Evolutionary conservation across 2,113 vertebrate species (phyloP).

Genomic region (Proteles cristata): DNA sequence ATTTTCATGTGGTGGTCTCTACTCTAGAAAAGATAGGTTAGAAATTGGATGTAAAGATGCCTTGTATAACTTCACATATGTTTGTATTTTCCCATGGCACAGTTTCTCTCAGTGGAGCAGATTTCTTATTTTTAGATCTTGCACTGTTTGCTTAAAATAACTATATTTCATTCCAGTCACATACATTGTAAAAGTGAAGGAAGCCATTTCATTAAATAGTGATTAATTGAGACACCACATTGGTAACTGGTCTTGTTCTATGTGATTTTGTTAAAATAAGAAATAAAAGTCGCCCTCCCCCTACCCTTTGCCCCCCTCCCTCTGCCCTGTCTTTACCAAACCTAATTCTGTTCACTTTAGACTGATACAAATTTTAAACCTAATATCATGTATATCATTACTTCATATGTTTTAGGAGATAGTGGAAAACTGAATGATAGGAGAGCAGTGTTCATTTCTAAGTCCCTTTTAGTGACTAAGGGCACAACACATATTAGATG

Average conservation of each 20-base stretch:
- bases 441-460: background rate
- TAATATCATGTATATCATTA: background rate
- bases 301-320: background rate
- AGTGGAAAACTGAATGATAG: background rate
- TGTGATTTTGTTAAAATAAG: constrained; percentile 42
- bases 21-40: background rate
- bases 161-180: constrained; percentile 28
- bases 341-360: background rate
- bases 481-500: background rate
- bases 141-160: constrained; percentile 40
- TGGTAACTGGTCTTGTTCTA: background rate
- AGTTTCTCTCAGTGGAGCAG: background rate
- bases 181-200: constrained; percentile 34
- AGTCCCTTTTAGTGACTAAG: background rate
- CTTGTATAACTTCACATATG: background rate
- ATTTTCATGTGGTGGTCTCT: constrained; percentile 56
- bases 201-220: constrained; percentile 29
- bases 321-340: background rate
- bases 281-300: background rate
- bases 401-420: background rate
- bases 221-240: constrained; percentile 5
- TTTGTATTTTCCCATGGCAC: background rate
- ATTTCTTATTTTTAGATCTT: constrained; percentile 44
- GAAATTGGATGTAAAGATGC: background rate
- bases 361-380: background rate